phyloP scores from a whole-genome alignment of 2,888 invertebrate species.

The Podabrus alpinus region DNA sequence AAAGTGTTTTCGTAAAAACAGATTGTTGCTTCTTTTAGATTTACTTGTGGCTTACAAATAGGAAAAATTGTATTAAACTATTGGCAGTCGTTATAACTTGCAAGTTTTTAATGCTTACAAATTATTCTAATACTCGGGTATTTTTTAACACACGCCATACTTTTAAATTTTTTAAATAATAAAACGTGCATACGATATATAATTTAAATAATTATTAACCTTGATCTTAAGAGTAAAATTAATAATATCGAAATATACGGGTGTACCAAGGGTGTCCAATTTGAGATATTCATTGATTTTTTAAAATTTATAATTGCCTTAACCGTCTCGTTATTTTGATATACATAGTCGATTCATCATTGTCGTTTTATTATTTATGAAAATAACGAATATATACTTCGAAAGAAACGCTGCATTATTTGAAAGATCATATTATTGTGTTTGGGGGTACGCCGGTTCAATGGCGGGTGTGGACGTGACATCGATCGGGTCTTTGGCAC shows the following conservation, averaged over 20 bases:
- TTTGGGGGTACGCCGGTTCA: slow-evolving; percentile 34
- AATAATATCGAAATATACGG: background rate
- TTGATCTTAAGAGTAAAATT: background rate
- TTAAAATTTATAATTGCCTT: background rate
- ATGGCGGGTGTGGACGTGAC: slow-evolving; percentile 40
- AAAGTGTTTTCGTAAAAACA: slow-evolving; percentile 13
- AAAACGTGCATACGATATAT: background rate
- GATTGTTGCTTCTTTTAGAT: slow-evolving; percentile 7
- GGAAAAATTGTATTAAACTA: background rate
- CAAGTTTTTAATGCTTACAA: background rate
- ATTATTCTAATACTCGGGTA: background rate
- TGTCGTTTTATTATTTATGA: background rate
- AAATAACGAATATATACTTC: background rate
- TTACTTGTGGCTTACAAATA: background rate
- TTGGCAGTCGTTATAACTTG: background rate
- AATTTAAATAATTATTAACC: background rate
- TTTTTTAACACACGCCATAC: background rate
- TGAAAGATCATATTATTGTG: background rate
- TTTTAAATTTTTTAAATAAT: background rate
- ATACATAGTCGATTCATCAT: background rate
- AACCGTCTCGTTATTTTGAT: background rate
- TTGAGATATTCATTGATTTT: background rate
- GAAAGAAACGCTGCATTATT: background rate
- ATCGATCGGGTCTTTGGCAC: slow-evolving; percentile 41
- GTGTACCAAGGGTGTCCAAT: too few species aligned